Evolutionary conservation across 2,797 vertebrate genomes (phyloP).

Genomic region (Tadarida brasiliensis): DNA sequence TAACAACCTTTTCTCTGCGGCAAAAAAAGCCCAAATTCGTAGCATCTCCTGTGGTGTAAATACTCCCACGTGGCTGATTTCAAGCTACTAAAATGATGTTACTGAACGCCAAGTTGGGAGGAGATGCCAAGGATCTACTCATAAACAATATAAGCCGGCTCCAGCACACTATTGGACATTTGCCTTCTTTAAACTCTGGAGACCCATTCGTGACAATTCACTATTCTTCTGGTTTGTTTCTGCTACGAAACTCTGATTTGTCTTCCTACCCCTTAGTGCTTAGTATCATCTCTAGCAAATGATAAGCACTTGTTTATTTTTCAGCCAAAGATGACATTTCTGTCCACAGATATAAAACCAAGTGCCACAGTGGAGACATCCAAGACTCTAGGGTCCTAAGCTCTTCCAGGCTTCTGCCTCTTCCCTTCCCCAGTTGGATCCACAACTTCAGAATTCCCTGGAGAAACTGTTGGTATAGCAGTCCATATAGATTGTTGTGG

Average conservation of each 20-base stretch:
- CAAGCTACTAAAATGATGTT: background rate
- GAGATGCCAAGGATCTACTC: background rate
- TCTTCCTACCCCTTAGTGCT: background rate
- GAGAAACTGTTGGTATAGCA: background rate
- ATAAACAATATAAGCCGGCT: background rate
- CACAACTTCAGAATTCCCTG: background rate
- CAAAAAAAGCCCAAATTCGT: background rate
- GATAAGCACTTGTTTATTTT: background rate
- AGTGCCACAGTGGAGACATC: background rate
- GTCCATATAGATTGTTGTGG: background rate
- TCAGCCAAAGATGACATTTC: background rate
- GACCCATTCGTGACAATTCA: background rate
- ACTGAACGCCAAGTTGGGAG: background rate
- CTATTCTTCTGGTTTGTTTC: background rate
- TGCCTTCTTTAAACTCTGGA: background rate
- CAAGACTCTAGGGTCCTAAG: background rate
- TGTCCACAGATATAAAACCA: background rate
- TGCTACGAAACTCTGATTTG: background rate
- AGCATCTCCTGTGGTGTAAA: background rate
- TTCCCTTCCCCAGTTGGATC: background rate
- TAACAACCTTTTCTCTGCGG: background rate
- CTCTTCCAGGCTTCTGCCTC: background rate
- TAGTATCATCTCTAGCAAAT: background rate
- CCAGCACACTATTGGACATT: background rate
- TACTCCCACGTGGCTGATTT: background rate